Evolutionary conservation across 1,140 invertebrate genomes (phyloP), one percentile per base, ranked within the genome.

Genomic region (Euwallacea similis): DNA sequence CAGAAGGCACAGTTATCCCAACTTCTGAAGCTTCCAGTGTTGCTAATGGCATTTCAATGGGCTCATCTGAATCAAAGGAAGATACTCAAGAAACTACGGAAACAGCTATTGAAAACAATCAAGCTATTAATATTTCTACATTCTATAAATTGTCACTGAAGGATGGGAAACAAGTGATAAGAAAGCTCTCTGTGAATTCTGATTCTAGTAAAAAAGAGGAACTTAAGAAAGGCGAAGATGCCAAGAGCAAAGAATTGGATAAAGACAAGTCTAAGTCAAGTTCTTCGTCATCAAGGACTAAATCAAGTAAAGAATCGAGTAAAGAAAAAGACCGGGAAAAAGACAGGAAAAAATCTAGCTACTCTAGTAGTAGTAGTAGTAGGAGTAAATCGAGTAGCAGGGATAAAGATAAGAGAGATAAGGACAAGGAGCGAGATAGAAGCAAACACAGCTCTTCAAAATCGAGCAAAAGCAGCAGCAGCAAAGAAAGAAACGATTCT

Each of bases 111-210:
- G 78, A 74, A 47, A 73, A 66, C 71, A 62, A 73, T 64, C 65
- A 76, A 75, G 64, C 74, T 59, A 74, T 75, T 71, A 77, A 73
- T 72, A 77, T 75, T 71, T 77, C 74, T 73, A 79, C 80, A 44
- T 85, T 86, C 70, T 87, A 86, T 76, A 93, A 91, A 84, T 88
- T 91, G 75, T 87, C 87, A 42, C 85, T 91, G 72, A 87, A 88
- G 75, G 90, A 91, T 84, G 90, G 90, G 8, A 90, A 90, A 81
- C 87, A 91, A 79, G 84, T 91, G 54, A 81, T 91, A 69, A 87
- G 88, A 7, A 88, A 91, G 83, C 83, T 91, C 61, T 85, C 84
- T 15, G 7, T 43, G 47, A 60, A 79, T 54, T 58, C 63, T 53
- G 66, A 67, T n/a, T 60, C 56, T 13, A 60, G 60, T 8, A 8